A percentile compares a stretch with the other conserved stretches of the same genome.
phyloP scores from a whole-genome alignment of 64 coral and sea anemone genomes.

The Hydrozoanthus tunicans region DNA sequence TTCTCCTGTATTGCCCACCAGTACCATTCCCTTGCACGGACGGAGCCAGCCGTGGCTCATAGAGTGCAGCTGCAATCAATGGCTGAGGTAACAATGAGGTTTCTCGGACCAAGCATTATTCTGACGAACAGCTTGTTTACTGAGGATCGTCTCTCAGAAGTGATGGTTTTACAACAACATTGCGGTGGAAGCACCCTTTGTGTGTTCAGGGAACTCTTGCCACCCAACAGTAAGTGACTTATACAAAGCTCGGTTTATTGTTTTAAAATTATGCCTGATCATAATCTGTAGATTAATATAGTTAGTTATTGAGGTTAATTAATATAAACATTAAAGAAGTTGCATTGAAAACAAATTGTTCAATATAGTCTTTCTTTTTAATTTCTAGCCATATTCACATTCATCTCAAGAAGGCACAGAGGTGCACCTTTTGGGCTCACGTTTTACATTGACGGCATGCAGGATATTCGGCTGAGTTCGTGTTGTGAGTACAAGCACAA shows the following conservation, averaged over 20 bases:
- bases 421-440: slow-evolving; percentile 96
- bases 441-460: slow-evolving; percentile 97
- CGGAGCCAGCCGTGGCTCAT: slow-evolving; percentile 94
- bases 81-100: slow-evolving; percentile 99
- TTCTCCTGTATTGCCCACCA: neutral
- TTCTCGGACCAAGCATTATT: slow-evolving; percentile 89
- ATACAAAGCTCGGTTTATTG: neutral
- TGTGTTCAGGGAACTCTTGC: slow-evolving; percentile 95
- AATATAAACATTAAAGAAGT: neutral
- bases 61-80: slow-evolving; percentile 97
- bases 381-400: slow-evolving; percentile 90
- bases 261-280: too few relatives aligned
- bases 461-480: slow-evolving; percentile 93
- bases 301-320: too few relatives aligned
- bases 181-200: slow-evolving; percentile 97
- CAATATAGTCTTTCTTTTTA: neutral
- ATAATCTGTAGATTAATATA: too few relatives aligned
- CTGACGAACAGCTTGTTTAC: slow-evolving; percentile 91
- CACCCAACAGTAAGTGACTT: slow-evolving; percentile 91
- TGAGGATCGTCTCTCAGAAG: slow-evolving; percentile 91
- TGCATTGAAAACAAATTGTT: neutral
- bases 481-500: slow-evolving; percentile 99
- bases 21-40: slow-evolving; percentile 92
- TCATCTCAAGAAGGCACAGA: slow-evolving; percentile 94
- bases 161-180: slow-evolving; percentile 98